A percentile compares a stretch with the other conserved stretches of the same genome.
Evolutionary conservation across 2,797 vertebrate genomes (phyloP).

Genomic region (Paedocypris micromegethes): DNA sequence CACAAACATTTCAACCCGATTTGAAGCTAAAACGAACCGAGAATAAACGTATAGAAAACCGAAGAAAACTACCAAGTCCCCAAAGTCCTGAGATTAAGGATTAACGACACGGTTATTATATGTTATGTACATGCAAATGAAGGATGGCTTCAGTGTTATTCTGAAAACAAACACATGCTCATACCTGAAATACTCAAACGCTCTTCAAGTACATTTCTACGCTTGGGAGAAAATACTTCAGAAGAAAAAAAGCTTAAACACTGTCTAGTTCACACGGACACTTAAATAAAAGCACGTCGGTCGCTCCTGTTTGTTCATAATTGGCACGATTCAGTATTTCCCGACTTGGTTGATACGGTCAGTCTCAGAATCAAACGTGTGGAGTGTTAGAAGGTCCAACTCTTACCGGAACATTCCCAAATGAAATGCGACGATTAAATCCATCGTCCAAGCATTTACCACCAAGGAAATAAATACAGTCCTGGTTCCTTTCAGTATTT

Average conservation of each 20-base stretch:
- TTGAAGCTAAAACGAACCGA: not conserved
- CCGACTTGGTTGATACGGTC: too few relatives aligned
- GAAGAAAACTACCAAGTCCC: constrained; percentile 17
- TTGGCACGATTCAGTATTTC: too few relatives aligned
- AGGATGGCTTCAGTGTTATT: constrained; percentile 32
- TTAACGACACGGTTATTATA: constrained; percentile 12
- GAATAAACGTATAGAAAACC: constrained; percentile 20
- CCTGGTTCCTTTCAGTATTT: not conserved
- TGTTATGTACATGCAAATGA: constrained; percentile 25
- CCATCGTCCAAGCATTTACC: constrained; percentile 6
- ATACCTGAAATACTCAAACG: constrained; percentile 16
- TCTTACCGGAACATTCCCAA: not conserved
- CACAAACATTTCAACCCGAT: not conserved
- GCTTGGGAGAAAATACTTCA: not conserved
- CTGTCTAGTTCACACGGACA: not conserved
- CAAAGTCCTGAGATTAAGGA: constrained; percentile 43
- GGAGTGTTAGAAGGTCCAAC: constrained; percentile 26
- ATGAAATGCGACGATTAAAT: not conserved
- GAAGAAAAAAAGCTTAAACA: constrained; percentile 7
- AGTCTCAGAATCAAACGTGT: too few relatives aligned
- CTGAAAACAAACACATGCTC: constrained; percentile 14
- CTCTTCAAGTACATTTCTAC: too few relatives aligned
- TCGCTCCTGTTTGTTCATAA: too few relatives aligned
- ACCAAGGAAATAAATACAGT: not conserved
- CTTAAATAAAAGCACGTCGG: constrained; percentile 2